These are phyloP conservation scores for Andrena haemorrhoa DNA, from an alignment of 2,888 invertebrate genomes.

Conservation along the genomic window DNA sequence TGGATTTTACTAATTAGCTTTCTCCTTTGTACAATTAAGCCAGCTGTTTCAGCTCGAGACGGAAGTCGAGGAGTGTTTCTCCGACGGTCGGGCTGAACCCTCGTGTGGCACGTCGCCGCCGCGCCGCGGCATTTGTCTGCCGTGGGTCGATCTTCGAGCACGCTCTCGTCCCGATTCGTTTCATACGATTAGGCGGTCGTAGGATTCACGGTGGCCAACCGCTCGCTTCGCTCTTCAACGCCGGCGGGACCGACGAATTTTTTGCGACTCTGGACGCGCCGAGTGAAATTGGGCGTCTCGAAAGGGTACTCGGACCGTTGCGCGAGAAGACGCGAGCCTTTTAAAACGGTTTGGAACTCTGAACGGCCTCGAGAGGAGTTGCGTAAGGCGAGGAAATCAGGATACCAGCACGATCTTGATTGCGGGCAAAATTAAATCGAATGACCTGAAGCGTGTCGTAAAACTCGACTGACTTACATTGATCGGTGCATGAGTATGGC, in stretches of 20 bases:
- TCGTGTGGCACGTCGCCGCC: slow-evolving; percentile 14
- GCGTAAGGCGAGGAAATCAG: slow-evolving; percentile 7
- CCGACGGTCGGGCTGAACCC: neutral
- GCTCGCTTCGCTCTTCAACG: slow-evolving; percentile 32
- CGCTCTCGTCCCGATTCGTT: slow-evolving; percentile 22
- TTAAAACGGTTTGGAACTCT: neutral
- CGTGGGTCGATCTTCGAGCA: slow-evolving; percentile 39
- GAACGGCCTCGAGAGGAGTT: neutral
- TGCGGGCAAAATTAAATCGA: slow-evolving; percentile 29
- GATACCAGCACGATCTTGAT: neutral
- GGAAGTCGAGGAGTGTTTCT: slow-evolving; percentile 57
- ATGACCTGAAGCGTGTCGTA: slow-evolving; percentile 17
- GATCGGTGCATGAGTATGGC: neutral
- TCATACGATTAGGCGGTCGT: slow-evolving; percentile 25
- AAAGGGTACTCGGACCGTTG: slow-evolving; percentile 27
- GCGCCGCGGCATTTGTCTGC: slow-evolving; percentile 7
- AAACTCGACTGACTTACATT: slow-evolving; percentile 1
- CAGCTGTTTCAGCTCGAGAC: slow-evolving; percentile 40
- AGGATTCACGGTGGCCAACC: slow-evolving; percentile 13
- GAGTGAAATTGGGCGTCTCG: slow-evolving; percentile 25
- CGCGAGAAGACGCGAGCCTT: neutral
- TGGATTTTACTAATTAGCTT: slow-evolving; percentile 70
- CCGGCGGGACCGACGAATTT: neutral
- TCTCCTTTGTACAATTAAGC: slow-evolving; percentile 62
- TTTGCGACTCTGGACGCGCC: neutral